Evolutionary conservation across 2,113 vertebrate genomes (phyloP).

Genomic region (Saccopteryx leptura): DNA sequence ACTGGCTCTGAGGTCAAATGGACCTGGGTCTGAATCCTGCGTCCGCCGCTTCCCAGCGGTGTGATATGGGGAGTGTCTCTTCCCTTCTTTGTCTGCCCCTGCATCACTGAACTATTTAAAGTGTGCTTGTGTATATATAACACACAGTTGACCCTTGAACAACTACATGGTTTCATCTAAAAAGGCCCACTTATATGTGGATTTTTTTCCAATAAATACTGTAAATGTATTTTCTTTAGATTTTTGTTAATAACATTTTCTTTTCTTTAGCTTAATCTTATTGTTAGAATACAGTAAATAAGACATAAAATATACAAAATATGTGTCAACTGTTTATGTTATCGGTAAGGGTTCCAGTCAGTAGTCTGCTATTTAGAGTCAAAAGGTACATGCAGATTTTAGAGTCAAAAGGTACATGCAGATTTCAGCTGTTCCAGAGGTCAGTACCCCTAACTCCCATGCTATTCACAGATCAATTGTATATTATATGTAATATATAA

Average conservation of each 20-base stretch:
- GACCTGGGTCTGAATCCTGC: not conserved
- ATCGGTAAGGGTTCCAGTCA: not conserved
- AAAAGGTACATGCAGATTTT: not conserved
- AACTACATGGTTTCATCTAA: not conserved
- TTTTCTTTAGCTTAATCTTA: not conserved
- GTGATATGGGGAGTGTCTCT: not conserved
- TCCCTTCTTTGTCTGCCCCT: not conserved
- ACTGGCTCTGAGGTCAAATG: not conserved
- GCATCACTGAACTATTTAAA: not conserved
- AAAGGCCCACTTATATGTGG: not conserved
- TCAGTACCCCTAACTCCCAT: not conserved
- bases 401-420: not conserved
- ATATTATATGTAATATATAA: not conserved
- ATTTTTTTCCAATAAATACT: not conserved
- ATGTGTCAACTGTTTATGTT: not conserved
- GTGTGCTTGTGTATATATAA: not conserved
- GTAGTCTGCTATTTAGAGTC: not conserved
- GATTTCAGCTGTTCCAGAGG: not conserved
- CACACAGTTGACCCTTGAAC: not conserved
- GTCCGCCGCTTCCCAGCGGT: not conserved
- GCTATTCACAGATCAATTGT: not conserved
- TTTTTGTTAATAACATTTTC: not conserved
- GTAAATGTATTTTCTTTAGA: not conserved
- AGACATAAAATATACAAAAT: not conserved
- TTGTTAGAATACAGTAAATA: not conserved